phyloP scores from a whole-genome alignment of 2,113 vertebrate species.

The Chaenogobius annularis region DNA sequence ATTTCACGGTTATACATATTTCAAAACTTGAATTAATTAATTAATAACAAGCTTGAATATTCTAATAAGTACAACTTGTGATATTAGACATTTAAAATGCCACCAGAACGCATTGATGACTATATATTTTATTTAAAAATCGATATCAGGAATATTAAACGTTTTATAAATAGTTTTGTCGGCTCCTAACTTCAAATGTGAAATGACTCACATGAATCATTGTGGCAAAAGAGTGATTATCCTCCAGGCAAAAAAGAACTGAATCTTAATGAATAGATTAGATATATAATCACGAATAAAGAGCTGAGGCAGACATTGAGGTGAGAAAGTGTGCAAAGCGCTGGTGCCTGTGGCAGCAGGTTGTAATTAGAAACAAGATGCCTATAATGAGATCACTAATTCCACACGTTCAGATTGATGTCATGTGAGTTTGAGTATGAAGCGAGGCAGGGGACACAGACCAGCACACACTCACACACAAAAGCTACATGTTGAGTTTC shows the following conservation, averaged over 20 bases:
- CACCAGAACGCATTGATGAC: background rate
- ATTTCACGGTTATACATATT: too few relatives aligned
- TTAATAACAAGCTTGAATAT: too few relatives aligned
- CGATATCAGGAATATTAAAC: background rate
- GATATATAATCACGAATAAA: slow-evolving; percentile 33
- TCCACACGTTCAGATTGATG: slow-evolving; percentile 77
- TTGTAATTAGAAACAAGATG: slow-evolving; percentile 79
- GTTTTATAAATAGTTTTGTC: background rate
- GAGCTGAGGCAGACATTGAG: background rate
- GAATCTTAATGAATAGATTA: slow-evolving; percentile 14
- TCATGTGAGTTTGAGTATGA: slow-evolving; percentile 70
- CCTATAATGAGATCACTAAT: slow-evolving; percentile 80
- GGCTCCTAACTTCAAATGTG: background rate
- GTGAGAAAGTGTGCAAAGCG: slow-evolving; percentile 21
- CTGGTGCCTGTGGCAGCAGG: slow-evolving; percentile 57
- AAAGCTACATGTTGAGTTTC: background rate
- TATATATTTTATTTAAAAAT: background rate
- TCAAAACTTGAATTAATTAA: too few relatives aligned
- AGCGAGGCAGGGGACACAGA: slow-evolving; percentile 48
- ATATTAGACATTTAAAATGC: too few relatives aligned
- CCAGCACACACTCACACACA: slow-evolving; percentile 27
- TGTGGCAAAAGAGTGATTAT: background rate
- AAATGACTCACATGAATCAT: background rate
- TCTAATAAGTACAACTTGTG: too few relatives aligned
- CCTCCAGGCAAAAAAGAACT: background rate